A percentile compares a stretch with the other conserved stretches of the same genome.
Conservation (phyloP, 1,140 invertebrate genomes). For the Araneus ventricosus region DNA sequence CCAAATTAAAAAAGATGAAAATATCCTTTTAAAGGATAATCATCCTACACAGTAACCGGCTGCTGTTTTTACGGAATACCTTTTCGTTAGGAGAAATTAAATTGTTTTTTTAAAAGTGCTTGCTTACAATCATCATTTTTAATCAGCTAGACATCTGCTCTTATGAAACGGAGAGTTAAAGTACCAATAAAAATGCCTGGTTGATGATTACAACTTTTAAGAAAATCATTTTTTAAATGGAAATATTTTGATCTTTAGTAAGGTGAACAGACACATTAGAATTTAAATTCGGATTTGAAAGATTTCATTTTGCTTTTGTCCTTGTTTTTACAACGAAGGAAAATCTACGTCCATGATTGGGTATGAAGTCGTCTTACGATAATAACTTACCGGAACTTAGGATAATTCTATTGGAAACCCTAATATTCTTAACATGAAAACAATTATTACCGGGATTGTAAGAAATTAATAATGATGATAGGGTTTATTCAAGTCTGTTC, state of each 20-base stretch:
- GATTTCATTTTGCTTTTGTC: background rate
- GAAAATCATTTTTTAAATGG: background rate
- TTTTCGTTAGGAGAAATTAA: background rate
- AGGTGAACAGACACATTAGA: background rate
- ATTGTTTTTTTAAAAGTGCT: background rate
- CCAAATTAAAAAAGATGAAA: slow-evolving; percentile 16
- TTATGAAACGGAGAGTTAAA: background rate
- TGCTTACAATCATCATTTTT: background rate
- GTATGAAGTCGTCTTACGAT: too few relatives aligned
- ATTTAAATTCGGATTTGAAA: background rate
- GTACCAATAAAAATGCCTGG: background rate
- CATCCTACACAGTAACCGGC: background rate
- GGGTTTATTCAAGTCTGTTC: too few relatives aligned
- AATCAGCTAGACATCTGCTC: background rate
- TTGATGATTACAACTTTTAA: background rate
- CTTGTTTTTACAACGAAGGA: background rate
- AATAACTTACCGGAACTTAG: too few relatives aligned
- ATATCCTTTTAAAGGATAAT: background rate
- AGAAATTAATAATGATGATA: too few relatives aligned
- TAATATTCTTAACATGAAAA: too few relatives aligned
- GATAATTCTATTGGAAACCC: too few relatives aligned
- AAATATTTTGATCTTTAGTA: background rate
- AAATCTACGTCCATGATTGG: too few relatives aligned
- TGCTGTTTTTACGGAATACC: background rate
- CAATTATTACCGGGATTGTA: too few relatives aligned